Percentiles rank a stretch among this genome's conserved stretches.
Evolutionary conservation across 1,140 invertebrate genomes (phyloP).

Genomic region (Dreissena polymorpha): DNA sequence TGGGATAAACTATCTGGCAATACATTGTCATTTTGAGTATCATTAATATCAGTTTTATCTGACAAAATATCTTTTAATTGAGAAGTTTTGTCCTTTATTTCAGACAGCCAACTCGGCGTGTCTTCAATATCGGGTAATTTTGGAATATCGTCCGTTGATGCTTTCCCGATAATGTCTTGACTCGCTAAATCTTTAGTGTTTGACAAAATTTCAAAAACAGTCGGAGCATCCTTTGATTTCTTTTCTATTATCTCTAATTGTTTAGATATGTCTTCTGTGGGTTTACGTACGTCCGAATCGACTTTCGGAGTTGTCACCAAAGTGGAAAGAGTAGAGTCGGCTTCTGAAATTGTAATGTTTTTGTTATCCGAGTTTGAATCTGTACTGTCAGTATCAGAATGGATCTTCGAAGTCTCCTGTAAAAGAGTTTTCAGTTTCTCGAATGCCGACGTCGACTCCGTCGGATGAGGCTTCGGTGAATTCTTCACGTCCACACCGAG

Average conservation of each 20-base stretch:
- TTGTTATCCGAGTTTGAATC: background rate
- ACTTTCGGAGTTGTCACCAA: background rate
- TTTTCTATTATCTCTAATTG: background rate
- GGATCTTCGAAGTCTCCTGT: background rate
- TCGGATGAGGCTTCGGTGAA: background rate
- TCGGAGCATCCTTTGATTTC: background rate
- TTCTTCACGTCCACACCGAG: background rate
- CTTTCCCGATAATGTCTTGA: too few relatives aligned
- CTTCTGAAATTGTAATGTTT: background rate
- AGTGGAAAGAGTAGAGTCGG: background rate
- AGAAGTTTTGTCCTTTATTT: too few relatives aligned
- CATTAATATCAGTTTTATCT: too few relatives aligned
- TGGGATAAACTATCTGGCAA: too few relatives aligned
- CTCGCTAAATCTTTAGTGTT: too few relatives aligned
- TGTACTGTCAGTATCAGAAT: background rate
- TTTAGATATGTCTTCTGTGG: slow-evolving; percentile 2
- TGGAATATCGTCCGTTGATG: too few relatives aligned
- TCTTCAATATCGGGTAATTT: too few relatives aligned
- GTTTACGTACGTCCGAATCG: background rate
- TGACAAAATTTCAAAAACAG: too few relatives aligned
- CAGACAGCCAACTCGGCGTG: too few relatives aligned
- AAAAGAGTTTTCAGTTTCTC: slow-evolving; percentile 26
- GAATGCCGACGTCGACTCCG: background rate
- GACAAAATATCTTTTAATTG: too few relatives aligned
- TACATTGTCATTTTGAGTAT: too few relatives aligned